Evolutionary conservation across 2,113 vertebrate species (phyloP).

Genomic region (Pachyramphus minor): DNA sequence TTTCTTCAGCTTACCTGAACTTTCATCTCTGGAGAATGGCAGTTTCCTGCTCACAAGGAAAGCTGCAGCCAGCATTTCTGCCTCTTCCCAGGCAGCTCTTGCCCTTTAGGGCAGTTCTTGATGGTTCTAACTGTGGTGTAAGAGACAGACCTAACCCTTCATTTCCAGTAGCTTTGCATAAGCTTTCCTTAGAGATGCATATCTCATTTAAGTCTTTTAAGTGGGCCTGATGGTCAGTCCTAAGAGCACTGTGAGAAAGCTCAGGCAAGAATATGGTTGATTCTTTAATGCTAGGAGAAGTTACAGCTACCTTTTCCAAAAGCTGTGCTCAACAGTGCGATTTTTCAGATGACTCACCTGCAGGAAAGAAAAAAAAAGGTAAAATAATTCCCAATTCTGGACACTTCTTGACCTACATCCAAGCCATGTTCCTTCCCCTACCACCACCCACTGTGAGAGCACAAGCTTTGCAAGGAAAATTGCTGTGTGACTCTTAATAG

Average conservation of each 20-base stretch:
- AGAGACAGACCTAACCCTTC: not conserved
- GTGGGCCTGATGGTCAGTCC: not conserved
- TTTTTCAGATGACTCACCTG: not conserved
- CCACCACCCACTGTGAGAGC: not conserved
- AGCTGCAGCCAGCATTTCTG: not conserved
- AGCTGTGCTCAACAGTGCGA: not conserved
- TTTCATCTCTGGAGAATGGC: not conserved
- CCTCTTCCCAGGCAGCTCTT: not conserved
- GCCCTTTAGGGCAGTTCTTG: not conserved
- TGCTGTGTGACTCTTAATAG: not conserved
- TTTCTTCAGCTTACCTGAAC: not conserved
- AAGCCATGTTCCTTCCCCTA: not conserved
- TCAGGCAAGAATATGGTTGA: not conserved
- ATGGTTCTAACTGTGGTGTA: no score
- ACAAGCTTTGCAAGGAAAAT: not conserved
- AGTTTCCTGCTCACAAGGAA: not conserved
- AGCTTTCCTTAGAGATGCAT: not conserved
- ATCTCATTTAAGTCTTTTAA: not conserved
- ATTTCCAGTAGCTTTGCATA: not conserved
- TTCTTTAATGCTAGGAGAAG: not conserved
- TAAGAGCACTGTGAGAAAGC: not conserved
- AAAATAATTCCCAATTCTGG: not conserved
- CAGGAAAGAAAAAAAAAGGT: not conserved
- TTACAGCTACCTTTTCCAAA: not conserved
- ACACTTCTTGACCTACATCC: not conserved